Evolutionary conservation across 2,797 vertebrate genomes (phyloP), one percentile per base, ranked within the genome.

Genomic region (Pangasius macronema): DNA sequence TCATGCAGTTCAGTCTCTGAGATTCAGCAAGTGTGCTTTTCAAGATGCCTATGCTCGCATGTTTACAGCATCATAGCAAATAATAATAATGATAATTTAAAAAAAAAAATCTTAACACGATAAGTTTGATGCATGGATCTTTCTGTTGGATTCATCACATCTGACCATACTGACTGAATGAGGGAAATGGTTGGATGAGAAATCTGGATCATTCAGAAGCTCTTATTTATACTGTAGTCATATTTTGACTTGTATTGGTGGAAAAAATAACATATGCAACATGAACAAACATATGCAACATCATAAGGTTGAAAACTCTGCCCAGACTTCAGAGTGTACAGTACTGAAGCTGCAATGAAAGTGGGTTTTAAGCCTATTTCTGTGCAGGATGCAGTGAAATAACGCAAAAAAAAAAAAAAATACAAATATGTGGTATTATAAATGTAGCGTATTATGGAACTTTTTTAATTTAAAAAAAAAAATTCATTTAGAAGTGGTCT

Each of bases 21-120:
- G 46, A 49, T 46, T 49, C 27, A 30, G 13, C 80, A 65, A n/a
- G 59, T 39, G 11, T 46, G 84, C 51, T 76, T 86, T 81, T 88
- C 13, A 10, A 73, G 67, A 65, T 63, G 49, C 18, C 70, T 30
- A 30, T 33, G 10, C 6, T 20, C 67, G 61, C 2, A n/a, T 20
- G n/a, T 49, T 49, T 46, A 63, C 80, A 36, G n/a, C 30, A 51
- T 20, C 7, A 33, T 77, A 30, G 61, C 27, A 36, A 22, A 30
- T 67, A 10, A 16, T 63, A 4, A 16, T 0, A 30, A 22, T 24
- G 39, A 33, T 3, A 5, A 46, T 46, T 0, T 24, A 42, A 42
- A 72, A 10, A 72, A 72, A 39, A 1, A 46, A 16, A 36, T 36
- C 2, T 5, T 68, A 70, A 49, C 13, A 14, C n/a, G 16, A 27